Base-by-base conservation (phyloP, 2,888 invertebrate species). In the Drosophila niveifrons region DNA sequence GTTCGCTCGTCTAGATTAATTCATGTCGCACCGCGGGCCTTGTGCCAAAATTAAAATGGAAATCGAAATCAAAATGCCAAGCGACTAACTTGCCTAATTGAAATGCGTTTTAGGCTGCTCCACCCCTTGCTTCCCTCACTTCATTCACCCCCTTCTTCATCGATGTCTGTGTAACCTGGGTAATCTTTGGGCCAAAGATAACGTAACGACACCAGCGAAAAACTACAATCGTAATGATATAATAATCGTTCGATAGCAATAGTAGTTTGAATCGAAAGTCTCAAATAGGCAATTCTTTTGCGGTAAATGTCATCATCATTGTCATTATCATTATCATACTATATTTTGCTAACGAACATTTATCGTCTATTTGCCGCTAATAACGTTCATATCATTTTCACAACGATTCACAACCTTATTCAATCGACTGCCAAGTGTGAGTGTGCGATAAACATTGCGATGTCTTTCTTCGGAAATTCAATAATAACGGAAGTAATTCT, bases 1-100 rank as follows among this genome's bases (percentile, higher is more conserved):
- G 75, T 66, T 53, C 34, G 43, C 62, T 63, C 68, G 72, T 79
- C 78, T 67, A 82, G 88, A 88, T 88, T 90, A 88, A 80, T 87
- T 65, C 69, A 72, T 83, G 83, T 88, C 64, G 66, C 77, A 66
- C 73, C 66, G 55, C 11, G 31, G 58, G 68, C 73, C 51, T 29
- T 29, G 51, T 62, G 71, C 51, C 64, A 58, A 69, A 74, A 70
- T 70, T 55, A 57, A 78, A 86, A 80, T 75, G 58, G 46, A 74
- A 70, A 72, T 51, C 55, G 36, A 41, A 63, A 58, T 47, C 59
- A 41, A 28, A 62, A 47, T 55, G 75, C 64, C 72, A 56, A 61
- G 61, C 39, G 71, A 55, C 46, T 51, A 67, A 61, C 39, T 47
- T 44, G 50, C 48, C 44, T 66, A 78, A 67, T 64, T 62, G 69